Conservation (phyloP, 2,113 vertebrate genomes). For the Argyrosomus japonicus region DNA sequence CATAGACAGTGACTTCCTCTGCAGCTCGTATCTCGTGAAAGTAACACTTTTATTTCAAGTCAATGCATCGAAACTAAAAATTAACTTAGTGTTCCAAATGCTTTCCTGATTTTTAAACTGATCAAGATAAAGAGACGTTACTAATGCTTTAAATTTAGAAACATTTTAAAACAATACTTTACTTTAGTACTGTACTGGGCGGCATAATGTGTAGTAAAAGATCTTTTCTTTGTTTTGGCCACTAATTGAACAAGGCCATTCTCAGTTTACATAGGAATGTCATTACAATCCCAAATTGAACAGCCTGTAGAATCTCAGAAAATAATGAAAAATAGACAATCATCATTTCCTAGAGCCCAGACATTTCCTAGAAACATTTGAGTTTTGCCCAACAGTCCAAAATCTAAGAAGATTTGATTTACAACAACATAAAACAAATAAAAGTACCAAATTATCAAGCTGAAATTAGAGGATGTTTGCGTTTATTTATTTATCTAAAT, state of each 20-base stretch:
- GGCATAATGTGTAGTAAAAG: neutral
- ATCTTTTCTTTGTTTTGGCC: neutral
- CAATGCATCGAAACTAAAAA: neutral
- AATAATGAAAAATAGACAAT: neutral
- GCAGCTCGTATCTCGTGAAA: neutral
- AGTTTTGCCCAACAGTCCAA: neutral
- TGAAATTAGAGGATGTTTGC: neutral
- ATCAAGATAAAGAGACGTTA: neutral
- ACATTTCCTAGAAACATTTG: neutral
- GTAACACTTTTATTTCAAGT: neutral
- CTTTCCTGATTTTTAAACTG: neutral
- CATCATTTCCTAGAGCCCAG: neutral
- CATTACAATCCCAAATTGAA: neutral
- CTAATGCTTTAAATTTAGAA: neutral
- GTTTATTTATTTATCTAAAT: too few species aligned
- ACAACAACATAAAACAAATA: neutral
- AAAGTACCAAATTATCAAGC: neutral
- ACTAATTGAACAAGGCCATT: too few species aligned
- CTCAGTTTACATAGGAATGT: too few species aligned
- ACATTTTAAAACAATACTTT: neutral
- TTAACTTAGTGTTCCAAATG: neutral
- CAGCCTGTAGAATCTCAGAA: neutral
- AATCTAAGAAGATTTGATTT: neutral
- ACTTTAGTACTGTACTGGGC: neutral
- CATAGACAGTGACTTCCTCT: conserved; percentile 31